These are phyloP conservation scores for Styela plicata DNA, from an alignment of 23 tunicate genomes.

Conservation along the genomic window DNA sequence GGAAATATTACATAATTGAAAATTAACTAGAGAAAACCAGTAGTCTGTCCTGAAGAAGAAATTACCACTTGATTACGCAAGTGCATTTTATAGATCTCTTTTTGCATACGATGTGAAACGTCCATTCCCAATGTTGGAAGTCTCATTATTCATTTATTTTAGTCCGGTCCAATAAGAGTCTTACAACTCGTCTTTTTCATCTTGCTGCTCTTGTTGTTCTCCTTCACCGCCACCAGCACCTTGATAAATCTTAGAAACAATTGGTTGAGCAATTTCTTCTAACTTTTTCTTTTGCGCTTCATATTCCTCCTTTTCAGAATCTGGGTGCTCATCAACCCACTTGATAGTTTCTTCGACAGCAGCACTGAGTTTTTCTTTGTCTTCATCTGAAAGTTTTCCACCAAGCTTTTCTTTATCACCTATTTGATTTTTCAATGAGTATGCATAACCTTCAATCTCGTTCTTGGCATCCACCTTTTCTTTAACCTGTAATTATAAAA, in stretches of 20 bases:
- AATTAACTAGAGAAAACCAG: background rate
- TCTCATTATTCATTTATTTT: background rate
- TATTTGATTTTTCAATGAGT: slow-evolving; percentile 91
- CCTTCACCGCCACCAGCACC: slow-evolving; percentile 56
- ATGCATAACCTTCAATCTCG: slow-evolving; percentile 93
- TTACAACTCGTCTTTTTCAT: background rate
- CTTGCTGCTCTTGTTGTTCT: background rate
- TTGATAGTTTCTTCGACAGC: slow-evolving; percentile 92
- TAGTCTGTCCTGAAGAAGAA: background rate
- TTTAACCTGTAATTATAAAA: no score
- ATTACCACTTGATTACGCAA: background rate
- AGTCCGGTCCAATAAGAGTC: background rate
- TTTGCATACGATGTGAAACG: background rate
- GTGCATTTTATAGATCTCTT: background rate
- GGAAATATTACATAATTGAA: background rate
- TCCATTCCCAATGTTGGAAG: background rate
- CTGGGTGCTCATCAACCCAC: slow-evolving; percentile 94
- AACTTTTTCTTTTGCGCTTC: slow-evolving; percentile 92
- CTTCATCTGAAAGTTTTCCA: slow-evolving; percentile 83
- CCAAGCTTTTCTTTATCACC: slow-evolving; percentile 92
- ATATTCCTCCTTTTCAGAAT: slow-evolving; percentile 79
- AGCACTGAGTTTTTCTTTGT: slow-evolving; percentile 60
- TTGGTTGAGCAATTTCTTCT: slow-evolving; percentile 92
- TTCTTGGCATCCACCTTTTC: slow-evolving; percentile 93
- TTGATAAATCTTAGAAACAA: slow-evolving; percentile 84